Evolutionary conservation across 2,888 invertebrate species (phyloP).

Genomic region (Phasia obesa): DNA sequence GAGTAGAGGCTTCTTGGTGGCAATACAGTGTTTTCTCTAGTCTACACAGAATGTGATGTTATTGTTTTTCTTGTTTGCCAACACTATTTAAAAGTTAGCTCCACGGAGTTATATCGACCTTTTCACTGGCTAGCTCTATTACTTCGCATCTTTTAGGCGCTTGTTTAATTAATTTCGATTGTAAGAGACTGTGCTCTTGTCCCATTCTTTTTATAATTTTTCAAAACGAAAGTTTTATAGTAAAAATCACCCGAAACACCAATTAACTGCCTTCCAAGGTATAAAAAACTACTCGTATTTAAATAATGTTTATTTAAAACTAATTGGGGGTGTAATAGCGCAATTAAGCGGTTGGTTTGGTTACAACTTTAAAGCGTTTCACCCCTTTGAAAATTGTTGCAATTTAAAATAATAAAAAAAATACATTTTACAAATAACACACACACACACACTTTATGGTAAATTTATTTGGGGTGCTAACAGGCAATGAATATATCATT

Average conservation of each 20-base stretch:
- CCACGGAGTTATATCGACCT: too few species aligned
- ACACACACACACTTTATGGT: conserved; percentile 51
- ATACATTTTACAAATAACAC: conserved; percentile 43
- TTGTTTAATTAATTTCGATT: too few species aligned
- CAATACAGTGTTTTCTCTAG: too few species aligned
- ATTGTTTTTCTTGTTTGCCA: too few species aligned
- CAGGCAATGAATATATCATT: conserved; percentile 69
- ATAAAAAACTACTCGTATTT: conserved; percentile 53
- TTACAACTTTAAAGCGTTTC: conserved; percentile 75
- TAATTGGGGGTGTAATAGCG: conserved; percentile 82
- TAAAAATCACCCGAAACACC: not conserved
- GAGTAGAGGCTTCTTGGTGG: too few species aligned
- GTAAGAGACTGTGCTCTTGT: too few species aligned
- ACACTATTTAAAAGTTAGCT: too few species aligned
- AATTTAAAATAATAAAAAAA: conserved; percentile 60
- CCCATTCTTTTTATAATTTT: too few species aligned
- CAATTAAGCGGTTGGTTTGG: conserved; percentile 79
- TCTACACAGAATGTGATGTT: too few species aligned
- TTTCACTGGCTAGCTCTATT: too few species aligned
- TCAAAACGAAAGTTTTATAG: too few species aligned
- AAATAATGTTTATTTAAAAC: conserved; percentile 75
- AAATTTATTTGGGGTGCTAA: conserved; percentile 74
- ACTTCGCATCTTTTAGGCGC: too few species aligned
- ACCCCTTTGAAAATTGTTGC: conserved; percentile 72
- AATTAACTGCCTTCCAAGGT: conserved; percentile 5